Evolutionary conservation across 2,888 invertebrate species (phyloP).

Genomic region (Zelleria hepariella): DNA sequence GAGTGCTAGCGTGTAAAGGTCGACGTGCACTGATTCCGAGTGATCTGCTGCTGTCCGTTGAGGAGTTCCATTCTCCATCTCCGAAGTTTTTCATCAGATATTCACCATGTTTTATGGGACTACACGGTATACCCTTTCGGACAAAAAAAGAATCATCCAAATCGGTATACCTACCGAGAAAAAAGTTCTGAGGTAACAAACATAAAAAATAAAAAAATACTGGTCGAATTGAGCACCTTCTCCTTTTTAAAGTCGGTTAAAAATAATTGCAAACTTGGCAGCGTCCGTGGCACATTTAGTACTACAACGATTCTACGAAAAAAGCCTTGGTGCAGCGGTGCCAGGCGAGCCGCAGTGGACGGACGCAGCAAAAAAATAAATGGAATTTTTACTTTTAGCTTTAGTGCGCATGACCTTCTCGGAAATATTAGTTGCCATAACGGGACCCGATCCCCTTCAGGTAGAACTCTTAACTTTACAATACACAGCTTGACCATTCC

Average conservation of each 20-base stretch:
- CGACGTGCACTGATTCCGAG: too few species aligned
- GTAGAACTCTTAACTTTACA: slow-evolving; percentile 27
- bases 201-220: too few species aligned
- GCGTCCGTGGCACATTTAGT: background rate
- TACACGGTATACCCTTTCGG: too few species aligned
- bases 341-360: slow-evolving; percentile 20
- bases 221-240: too few species aligned
- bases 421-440: slow-evolving; percentile 59
- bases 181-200: too few species aligned
- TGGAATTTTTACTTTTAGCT: slow-evolving; percentile 45
- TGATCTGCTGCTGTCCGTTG: too few species aligned
- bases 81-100: too few species aligned
- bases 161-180: too few species aligned
- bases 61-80: too few species aligned
- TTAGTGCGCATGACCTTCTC: slow-evolving; percentile 64
- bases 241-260: background rate
- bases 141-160: too few species aligned
- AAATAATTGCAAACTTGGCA: background rate
- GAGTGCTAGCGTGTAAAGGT: too few species aligned
- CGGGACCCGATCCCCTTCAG: slow-evolving; percentile 53
- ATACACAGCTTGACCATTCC: slow-evolving; percentile 2
- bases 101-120: too few species aligned
- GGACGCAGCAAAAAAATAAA: slow-evolving; percentile 44
- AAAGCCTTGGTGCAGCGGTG: slow-evolving; percentile 7
- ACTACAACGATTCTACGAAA: background rate